phyloP scores from a whole-genome alignment of 2,888 invertebrate genomes.

The Folsomia candida region DNA sequence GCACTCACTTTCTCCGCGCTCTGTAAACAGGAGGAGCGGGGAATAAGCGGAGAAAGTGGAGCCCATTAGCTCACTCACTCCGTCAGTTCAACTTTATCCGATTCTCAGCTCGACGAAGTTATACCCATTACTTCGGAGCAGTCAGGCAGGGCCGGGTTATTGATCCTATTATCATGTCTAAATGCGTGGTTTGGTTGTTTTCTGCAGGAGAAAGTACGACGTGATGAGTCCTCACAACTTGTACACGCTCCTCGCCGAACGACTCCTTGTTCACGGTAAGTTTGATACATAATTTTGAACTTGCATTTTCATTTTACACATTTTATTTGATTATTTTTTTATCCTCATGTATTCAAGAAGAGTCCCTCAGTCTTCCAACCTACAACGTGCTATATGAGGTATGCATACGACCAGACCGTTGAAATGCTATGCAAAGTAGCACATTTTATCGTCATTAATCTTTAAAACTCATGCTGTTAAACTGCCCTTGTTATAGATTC shows the following conservation, averaged over 20 bases:
- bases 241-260: constrained; percentile 91
- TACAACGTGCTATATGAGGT: constrained; percentile 98
- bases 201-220: constrained; percentile 89
- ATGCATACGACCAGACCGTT: too few relatives aligned
- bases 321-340: too few relatives aligned
- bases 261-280: constrained; percentile 74
- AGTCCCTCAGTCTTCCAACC: constrained; percentile 85
- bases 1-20: background rate
- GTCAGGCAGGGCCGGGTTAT: background rate
- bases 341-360: too few relatives aligned
- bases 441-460: background rate
- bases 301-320: too few relatives aligned
- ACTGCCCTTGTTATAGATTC: constrained; percentile 63
- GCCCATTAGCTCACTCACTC: constrained; percentile 1
- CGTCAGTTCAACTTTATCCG: background rate
- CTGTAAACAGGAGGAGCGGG: background rate
- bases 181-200: background rate
- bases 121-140: too few relatives aligned
- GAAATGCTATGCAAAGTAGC: too few relatives aligned
- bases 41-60: background rate
- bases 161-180: background rate
- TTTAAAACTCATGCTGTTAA: constrained; percentile 7
- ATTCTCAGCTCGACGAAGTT: background rate
- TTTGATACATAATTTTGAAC: too few relatives aligned
- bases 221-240: constrained; percentile 98